These are phyloP conservation scores for Ladona fulva DNA, from an alignment of 1,140 invertebrate species.

Conservation along the genomic window DNA sequence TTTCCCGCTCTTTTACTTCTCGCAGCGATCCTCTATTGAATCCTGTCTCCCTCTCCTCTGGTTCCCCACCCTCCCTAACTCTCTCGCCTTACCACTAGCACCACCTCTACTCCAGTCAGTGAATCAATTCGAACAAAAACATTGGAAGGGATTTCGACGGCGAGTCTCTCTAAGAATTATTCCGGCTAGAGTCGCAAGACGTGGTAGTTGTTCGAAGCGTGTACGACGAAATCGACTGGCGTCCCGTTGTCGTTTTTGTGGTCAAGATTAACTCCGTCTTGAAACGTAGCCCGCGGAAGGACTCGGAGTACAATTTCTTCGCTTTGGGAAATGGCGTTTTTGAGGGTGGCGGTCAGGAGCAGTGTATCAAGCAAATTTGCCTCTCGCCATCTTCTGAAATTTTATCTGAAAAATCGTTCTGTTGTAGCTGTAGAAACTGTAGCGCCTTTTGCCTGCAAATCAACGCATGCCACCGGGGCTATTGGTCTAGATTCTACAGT, in stretches of 20 bases:
- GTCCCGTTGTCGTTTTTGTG: background rate
- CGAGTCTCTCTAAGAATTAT: background rate
- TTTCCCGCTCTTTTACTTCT: too few relatives aligned
- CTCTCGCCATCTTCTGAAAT: background rate
- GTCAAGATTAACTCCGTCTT: background rate
- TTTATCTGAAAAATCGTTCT: background rate
- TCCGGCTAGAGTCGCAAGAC: background rate
- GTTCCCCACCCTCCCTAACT: too few relatives aligned
- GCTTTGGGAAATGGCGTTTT: slow-evolving; percentile 35
- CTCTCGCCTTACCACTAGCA: too few relatives aligned
- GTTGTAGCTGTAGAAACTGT: background rate
- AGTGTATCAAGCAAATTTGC: slow-evolving; percentile 27
- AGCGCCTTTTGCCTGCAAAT: slow-evolving; percentile 15
- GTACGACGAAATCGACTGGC: background rate
- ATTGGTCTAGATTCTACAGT: slow-evolving; percentile 30
- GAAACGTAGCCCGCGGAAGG: background rate
- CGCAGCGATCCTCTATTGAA: too few relatives aligned
- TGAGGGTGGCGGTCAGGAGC: slow-evolving; percentile 34
- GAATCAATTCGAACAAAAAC: too few relatives aligned
- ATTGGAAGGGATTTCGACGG: too few relatives aligned
- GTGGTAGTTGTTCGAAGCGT: background rate
- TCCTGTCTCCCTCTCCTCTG: too few relatives aligned
- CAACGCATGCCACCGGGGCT: slow-evolving; percentile 20
- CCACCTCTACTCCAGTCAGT: too few relatives aligned
- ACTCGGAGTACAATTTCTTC: background rate